Conservation (phyloP, 2,888 invertebrate species). For the Coenonympha glycerion region DNA sequence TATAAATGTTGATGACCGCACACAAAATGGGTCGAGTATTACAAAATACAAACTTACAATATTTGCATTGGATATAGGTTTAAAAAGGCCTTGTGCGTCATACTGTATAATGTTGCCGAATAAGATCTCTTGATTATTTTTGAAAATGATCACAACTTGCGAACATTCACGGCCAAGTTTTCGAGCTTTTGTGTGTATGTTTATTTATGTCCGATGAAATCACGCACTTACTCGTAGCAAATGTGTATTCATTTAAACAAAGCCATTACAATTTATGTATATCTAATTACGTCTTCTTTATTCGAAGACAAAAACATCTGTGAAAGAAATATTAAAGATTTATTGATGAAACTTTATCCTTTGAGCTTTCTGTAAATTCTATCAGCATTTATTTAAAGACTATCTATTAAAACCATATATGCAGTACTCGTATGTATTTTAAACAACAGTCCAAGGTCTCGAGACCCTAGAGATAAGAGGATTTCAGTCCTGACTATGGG, state of each 20-base stretch:
- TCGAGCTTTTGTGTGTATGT: neutral
- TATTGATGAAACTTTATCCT: too few species aligned
- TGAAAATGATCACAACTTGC: constrained; percentile 16
- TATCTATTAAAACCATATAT: too few species aligned
- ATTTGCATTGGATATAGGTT: constrained; percentile 17
- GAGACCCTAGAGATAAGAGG: too few species aligned
- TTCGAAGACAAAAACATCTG: neutral
- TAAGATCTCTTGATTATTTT: constrained; percentile 17
- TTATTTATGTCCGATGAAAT: neutral
- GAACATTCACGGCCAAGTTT: neutral
- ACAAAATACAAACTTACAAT: too few species aligned
- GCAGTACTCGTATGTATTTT: too few species aligned
- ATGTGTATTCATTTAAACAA: neutral
- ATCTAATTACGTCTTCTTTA: too few species aligned
- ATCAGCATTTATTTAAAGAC: too few species aligned
- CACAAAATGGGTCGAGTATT: constrained; percentile 13
- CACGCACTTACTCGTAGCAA: neutral
- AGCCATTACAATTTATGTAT: neutral
- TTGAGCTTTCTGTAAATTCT: too few species aligned
- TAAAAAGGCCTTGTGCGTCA: constrained; percentile 21
- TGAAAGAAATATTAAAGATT: neutral
- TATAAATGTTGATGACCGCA: constrained; percentile 13
- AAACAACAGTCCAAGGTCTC: too few species aligned
- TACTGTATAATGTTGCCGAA: constrained; percentile 5
- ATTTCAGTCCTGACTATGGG: too few species aligned